Evolutionary conservation across 1,140 invertebrate genomes (phyloP), one percentile per base, ranked within the genome.

Genomic region (Lasaia peninsularis): DNA sequence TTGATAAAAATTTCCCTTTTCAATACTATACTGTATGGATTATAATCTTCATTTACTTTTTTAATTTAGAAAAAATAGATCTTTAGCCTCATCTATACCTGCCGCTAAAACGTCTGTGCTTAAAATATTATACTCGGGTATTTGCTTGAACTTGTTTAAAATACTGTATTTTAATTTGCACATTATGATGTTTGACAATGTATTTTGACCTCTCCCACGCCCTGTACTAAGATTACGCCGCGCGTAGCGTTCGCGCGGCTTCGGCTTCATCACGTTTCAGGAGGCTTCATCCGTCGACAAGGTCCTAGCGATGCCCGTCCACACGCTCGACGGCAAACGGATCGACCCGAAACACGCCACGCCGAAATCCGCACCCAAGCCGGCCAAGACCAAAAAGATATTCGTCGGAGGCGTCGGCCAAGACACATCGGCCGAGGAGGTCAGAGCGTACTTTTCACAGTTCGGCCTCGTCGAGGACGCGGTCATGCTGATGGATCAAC

Each of bases 401-500:
- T 97, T 97, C 86, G 96, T 97, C 1, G 96, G 96, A 31, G 96
- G 96, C 34, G 96, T 98, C 18, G 96, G 95, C 57, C 96, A 97
- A 80, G 96, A 97, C 84, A 97, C 96, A 0, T 96, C 95, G 24
- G 94, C 95, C 52, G 96, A 97, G 40, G 96, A 98, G 85, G 96
- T 98, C 0, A 96, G 96, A 86, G 94, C 94, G 14, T 97, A 97
- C 86, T 98, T 97, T 91, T 94, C 93, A 67, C 96, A 97, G 87
- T 98, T 97, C 80, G 96, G 96, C 10, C 96, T 96, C 81, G 96
- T 97, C 18, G 96, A 97, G 79, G 96, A 97, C 79, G 96, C 96
- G 12, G 96, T 97, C 9, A 97, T 97, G 96, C 91, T 97, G 65
- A 97, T 97, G 96, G 96, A 97, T 83, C 96, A 97, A 86, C 96